Evolutionary conservation across 2,888 invertebrate species (phyloP).

Genomic region (Hedychridium roseum): DNA sequence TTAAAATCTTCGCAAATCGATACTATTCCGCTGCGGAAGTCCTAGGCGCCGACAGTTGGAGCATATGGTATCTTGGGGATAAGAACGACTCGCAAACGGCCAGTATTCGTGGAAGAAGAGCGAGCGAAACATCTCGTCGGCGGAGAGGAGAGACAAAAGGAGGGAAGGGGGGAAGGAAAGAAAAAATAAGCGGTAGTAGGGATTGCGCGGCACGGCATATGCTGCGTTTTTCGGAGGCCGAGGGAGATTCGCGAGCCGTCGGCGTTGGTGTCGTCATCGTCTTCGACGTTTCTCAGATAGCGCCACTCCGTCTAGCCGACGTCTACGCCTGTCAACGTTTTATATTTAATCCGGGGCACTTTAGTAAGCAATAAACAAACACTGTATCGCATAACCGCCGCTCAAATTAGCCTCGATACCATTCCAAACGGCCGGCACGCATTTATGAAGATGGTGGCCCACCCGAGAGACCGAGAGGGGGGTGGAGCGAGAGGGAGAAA

Average conservation of each 20-base stretch:
- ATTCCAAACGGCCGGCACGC: slow-evolving; percentile 58
- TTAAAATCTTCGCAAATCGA: not conserved
- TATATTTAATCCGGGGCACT: slow-evolving; percentile 63
- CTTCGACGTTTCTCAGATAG: slow-evolving; percentile 37
- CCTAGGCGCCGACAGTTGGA: not conserved
- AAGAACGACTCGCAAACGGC: not conserved
- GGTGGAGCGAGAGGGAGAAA: slow-evolving; percentile 13
- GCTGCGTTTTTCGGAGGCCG: slow-evolving; percentile 5
- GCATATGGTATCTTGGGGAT: not conserved
- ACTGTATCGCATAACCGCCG: slow-evolving; percentile 60
- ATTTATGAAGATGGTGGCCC: slow-evolving; percentile 53
- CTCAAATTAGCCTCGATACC: slow-evolving; percentile 63
- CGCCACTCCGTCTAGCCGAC: slow-evolving; percentile 62
- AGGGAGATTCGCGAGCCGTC: slow-evolving; percentile 20
- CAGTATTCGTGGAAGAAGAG: not conserved
- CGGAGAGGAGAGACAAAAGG: not conserved
- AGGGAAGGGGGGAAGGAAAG: not conserved
- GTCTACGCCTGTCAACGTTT: slow-evolving; percentile 60
- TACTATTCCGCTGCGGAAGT: not conserved
- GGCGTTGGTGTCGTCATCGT: slow-evolving; percentile 19
- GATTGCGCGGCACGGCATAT: not conserved
- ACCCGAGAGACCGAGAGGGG: slow-evolving; percentile 29
- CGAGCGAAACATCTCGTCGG: not conserved
- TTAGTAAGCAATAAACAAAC: slow-evolving; percentile 64
- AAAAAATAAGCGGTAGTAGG: not conserved